Evolutionary conservation across 2,113 vertebrate species (phyloP).

Genomic region (Tylochromis polylepis): DNA sequence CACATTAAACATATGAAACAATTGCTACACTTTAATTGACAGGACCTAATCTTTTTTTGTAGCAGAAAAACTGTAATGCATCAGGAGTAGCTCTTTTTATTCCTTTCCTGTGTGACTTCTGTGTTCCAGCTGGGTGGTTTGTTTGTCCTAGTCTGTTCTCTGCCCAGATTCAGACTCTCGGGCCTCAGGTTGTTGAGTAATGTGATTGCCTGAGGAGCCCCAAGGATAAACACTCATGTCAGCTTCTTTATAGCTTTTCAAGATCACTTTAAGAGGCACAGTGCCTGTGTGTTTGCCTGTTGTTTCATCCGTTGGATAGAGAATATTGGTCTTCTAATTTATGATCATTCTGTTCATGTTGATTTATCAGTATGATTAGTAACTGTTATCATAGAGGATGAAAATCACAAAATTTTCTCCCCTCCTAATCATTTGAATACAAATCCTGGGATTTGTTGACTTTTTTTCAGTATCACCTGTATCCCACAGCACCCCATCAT

Average conservation of each 20-base stretch:
- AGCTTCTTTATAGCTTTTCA: conserved; percentile 17
- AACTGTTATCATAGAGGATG: neutral
- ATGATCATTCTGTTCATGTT: neutral
- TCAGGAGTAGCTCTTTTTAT: neutral
- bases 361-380: neutral
- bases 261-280: neutral
- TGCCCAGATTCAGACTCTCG: neutral
- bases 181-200: conserved; percentile 23
- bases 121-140: neutral
- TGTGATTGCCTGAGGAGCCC: conserved; percentile 28
- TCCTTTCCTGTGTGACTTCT: neutral
- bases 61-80: neutral
- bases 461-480: neutral
- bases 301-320: neutral
- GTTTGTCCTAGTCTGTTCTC: neutral
- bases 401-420: neutral
- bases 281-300: neutral
- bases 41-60: neutral
- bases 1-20: neutral
- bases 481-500: neutral
- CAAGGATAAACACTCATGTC: conserved; percentile 3
- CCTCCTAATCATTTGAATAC: neutral
- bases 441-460: neutral
- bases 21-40: neutral
- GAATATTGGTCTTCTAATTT: neutral